Conservation (phyloP, 2,888 invertebrate genomes). For the Spicauda simplicius region DNA sequence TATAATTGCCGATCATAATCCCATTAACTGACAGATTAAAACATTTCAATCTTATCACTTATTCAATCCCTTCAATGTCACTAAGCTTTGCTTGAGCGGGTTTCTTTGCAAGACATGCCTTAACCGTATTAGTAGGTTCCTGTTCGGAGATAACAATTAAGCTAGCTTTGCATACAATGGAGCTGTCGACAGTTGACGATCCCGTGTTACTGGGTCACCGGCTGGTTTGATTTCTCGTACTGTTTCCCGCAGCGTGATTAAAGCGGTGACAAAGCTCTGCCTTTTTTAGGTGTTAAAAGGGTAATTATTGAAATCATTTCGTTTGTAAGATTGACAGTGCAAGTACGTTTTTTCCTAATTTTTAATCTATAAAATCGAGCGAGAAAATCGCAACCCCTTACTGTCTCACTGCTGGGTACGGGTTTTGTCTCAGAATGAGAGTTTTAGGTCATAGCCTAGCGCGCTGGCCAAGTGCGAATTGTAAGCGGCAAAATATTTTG, state of each 20-base stretch:
- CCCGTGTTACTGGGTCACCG: conserved; percentile 58
- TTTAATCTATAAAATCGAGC: too few relatives aligned
- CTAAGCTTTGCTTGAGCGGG: conserved; percentile 16
- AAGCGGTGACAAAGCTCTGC: neutral
- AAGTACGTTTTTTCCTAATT: too few relatives aligned
- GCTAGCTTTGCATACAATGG: conserved; percentile 70
- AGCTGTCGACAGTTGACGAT: conserved; percentile 47
- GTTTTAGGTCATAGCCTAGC: too few relatives aligned
- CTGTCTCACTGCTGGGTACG: too few relatives aligned
- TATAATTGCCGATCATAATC: neutral
- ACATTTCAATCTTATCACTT: neutral
- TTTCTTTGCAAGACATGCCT: neutral
- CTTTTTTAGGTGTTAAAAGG: too few relatives aligned
- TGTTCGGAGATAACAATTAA: conserved; percentile 56
- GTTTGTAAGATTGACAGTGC: too few relatives aligned
- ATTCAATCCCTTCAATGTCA: neutral
- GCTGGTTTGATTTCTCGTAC: conserved; percentile 59
- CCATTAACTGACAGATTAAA: neutral
- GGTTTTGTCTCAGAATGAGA: too few relatives aligned
- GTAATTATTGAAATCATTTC: too few relatives aligned
- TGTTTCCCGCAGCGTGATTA: conserved; percentile 37
- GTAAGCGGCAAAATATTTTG: too few relatives aligned
- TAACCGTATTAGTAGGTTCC: conserved; percentile 30
- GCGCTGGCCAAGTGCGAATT: too few relatives aligned
- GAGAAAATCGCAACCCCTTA: too few relatives aligned